These are phyloP conservation scores for Pomatostomus ruficeps DNA, from an alignment of 2,113 vertebrate genomes.

Conservation along the genomic window DNA sequence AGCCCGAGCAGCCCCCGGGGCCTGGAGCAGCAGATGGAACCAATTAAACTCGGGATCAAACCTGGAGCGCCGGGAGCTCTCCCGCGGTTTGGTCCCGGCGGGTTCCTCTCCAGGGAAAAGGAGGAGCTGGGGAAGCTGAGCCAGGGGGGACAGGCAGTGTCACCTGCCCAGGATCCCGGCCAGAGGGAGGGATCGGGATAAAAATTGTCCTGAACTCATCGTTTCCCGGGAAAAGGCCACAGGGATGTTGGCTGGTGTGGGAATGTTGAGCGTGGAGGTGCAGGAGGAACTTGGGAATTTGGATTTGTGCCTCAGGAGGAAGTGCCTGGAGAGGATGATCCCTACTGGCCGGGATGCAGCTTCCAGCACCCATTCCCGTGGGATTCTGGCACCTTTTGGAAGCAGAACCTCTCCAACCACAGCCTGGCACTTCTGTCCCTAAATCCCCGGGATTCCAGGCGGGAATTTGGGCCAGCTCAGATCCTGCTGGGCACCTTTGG, in stretches of 20 bases:
- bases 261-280: neutral
- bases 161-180: neutral
- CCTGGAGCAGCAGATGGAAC: conserved; percentile 20
- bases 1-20: neutral
- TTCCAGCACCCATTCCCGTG: accelerated
- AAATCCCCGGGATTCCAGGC: neutral
- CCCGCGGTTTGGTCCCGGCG: neutral
- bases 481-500: neutral
- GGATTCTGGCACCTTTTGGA: neutral
- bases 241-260: neutral
- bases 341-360: neutral
- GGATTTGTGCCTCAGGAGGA: accelerated
- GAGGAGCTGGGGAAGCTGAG: neutral
- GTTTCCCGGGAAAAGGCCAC: neutral
- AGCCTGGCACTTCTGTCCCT: neutral
- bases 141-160: neutral
- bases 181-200: neutral
- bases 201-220: accelerated
- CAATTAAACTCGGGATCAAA: neutral
- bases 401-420: accelerated
- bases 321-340: neutral
- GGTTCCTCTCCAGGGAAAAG: neutral
- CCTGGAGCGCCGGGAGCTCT: neutral
- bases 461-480: neutral
- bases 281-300: accelerated